phyloP scores from a whole-genome alignment of 1,140 invertebrate genomes.

The Samia ricini region DNA sequence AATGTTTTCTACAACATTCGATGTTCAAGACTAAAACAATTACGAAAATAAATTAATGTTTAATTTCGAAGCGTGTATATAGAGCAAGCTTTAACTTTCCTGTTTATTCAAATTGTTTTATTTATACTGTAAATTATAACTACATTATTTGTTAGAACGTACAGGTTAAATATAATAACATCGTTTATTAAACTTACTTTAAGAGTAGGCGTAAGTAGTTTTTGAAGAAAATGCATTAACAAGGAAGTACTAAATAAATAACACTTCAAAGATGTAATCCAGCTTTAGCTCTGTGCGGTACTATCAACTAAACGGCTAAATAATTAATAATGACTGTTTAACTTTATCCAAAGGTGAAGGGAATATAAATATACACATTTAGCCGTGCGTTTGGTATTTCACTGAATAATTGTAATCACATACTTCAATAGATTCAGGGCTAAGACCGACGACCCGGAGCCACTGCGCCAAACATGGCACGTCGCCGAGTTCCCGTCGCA shows the following conservation, averaged over 20 bases:
- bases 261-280: too few species aligned
- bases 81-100: background rate
- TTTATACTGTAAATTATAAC: background rate
- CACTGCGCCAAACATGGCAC: slow-evolving; percentile 91
- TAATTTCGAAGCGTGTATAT: background rate
- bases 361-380: too few species aligned
- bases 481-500: slow-evolving; percentile 80
- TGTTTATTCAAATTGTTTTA: background rate
- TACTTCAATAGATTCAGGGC: slow-evolving; percentile 84
- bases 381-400: too few species aligned
- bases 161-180: background rate
- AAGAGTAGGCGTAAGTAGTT: too few species aligned
- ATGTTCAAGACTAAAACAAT: background rate
- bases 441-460: slow-evolving; percentile 93
- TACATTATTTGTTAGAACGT: background rate
- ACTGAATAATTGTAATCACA: too few species aligned
- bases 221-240: too few species aligned
- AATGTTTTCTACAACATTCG: background rate
- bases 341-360: too few species aligned
- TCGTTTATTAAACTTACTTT: too few species aligned
- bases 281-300: too few species aligned
- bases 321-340: too few species aligned
- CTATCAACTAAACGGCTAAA: too few species aligned
- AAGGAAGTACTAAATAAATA: too few species aligned
- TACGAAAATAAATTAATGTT: background rate